These are phyloP conservation scores for Holacanthus passer DNA, from an alignment of 2,113 vertebrate species.

Conservation along the genomic window DNA sequence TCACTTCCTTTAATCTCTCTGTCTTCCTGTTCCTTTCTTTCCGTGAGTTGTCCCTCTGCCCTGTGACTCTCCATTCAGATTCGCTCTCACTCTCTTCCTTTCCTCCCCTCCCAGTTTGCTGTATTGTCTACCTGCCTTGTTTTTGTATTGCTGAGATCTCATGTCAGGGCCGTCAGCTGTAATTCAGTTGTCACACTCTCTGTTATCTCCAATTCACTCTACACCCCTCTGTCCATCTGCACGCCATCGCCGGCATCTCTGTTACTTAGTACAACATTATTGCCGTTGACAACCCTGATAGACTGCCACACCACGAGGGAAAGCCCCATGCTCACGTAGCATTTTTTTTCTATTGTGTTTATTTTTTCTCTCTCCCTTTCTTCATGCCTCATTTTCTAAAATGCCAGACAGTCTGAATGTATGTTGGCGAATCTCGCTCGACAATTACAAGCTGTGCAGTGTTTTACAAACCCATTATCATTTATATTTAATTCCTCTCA, in stretches of 20 bases:
- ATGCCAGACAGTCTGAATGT: background rate
- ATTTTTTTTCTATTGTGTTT: background rate
- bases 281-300: constrained; percentile 68
- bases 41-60: constrained; percentile 17
- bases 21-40: constrained; percentile 13
- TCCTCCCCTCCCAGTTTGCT: constrained; percentile 27
- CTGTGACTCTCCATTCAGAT: constrained; percentile 49
- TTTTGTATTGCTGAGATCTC: constrained; percentile 65
- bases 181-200: constrained; percentile 81
- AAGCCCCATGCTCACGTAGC: background rate
- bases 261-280: constrained; percentile 68
- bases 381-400: constrained; percentile 7
- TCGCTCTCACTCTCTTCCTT: constrained; percentile 24
- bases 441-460: background rate
- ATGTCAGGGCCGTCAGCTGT: constrained; percentile 72
- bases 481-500: constrained; percentile 8
- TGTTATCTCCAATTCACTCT: constrained; percentile 79
- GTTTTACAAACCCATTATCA: background rate
- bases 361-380: background rate
- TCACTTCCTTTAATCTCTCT: constrained; percentile 16
- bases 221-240: constrained; percentile 72
- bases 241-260: constrained; percentile 60
- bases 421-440: background rate
- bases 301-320: constrained; percentile 49
- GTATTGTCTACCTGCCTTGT: constrained; percentile 68